Percentiles rank a stretch among this genome's conserved stretches.
phyloP scores from a whole-genome alignment of 2,888 invertebrate genomes.

The Balanococcus diminutus region DNA sequence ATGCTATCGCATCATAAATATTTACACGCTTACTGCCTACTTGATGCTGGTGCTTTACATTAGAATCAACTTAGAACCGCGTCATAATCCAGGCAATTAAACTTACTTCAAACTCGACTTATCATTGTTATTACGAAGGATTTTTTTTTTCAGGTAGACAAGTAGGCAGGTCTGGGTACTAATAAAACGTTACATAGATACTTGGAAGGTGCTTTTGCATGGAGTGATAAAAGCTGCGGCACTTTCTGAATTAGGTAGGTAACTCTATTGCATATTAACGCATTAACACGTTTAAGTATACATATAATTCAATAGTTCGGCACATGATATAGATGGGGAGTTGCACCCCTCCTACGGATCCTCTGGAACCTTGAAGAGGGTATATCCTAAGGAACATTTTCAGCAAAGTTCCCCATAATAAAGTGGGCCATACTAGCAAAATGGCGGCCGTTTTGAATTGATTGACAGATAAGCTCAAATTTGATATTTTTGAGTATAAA shows the following conservation, averaged over 20 bases:
- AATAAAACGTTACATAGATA: not conserved
- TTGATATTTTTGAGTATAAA: too few species aligned
- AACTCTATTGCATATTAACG: not conserved
- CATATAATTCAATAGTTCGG: too few species aligned
- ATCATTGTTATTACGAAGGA: not conserved
- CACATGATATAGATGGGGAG: too few species aligned
- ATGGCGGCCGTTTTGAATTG: too few species aligned
- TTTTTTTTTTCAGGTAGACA: not conserved
- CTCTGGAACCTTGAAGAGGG: too few species aligned
- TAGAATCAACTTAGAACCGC: not conserved
- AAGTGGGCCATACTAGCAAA: too few species aligned
- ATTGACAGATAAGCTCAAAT: too few species aligned
- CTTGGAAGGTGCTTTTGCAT: too few species aligned
- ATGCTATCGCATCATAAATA: not conserved
- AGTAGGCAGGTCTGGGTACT: not conserved
- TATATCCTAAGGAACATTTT: too few species aligned
- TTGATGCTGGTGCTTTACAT: not conserved
- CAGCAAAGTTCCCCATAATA: too few species aligned
- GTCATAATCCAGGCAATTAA: not conserved
- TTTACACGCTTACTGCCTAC: not conserved
- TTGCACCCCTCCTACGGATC: too few species aligned
- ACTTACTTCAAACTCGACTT: slow-evolving; percentile 14
- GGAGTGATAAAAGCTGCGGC: not conserved
- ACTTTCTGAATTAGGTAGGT: not conserved
- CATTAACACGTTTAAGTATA: not conserved